phyloP scores from a whole-genome alignment of 2,113 vertebrate genomes.

The Cephalopterus ornatus region DNA sequence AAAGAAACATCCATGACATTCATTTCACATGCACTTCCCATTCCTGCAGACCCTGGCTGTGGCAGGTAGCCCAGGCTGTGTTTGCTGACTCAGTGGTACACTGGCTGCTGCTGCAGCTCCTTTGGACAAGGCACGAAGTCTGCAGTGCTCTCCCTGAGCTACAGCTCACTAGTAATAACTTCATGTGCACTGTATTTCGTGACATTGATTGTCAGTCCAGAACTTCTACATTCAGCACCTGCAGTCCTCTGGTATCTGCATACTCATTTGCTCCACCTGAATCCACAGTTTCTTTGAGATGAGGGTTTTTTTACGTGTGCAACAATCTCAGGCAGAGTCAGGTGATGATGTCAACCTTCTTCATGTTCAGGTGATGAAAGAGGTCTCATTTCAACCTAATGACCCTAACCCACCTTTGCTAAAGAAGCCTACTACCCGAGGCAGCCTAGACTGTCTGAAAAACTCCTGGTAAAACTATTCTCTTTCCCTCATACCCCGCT shows the following conservation, averaged over 20 bases:
- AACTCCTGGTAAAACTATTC: not conserved
- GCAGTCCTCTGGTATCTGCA: not conserved
- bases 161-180: not conserved
- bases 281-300: not conserved
- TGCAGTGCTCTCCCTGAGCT: not conserved
- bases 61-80: not conserved
- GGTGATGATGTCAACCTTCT: not conserved
- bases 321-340: not conserved
- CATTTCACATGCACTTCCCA: accelerated
- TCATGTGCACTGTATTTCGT: not conserved
- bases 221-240: not conserved
- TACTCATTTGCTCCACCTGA: not conserved
- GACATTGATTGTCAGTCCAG: not conserved
- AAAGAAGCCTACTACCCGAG: not conserved
- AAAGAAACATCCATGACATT: not conserved
- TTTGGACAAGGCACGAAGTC: not conserved
- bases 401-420: not conserved
- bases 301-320: not conserved
- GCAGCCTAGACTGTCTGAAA: not conserved
- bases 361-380: not conserved
- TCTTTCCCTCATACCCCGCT: not conserved
- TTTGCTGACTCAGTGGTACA: not conserved
- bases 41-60: not conserved
- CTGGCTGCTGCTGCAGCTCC: not conserved
- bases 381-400: not conserved